These are phyloP conservation scores for Danionella dracula DNA, from an alignment of 2,797 vertebrate species.

Conservation along the genomic window DNA sequence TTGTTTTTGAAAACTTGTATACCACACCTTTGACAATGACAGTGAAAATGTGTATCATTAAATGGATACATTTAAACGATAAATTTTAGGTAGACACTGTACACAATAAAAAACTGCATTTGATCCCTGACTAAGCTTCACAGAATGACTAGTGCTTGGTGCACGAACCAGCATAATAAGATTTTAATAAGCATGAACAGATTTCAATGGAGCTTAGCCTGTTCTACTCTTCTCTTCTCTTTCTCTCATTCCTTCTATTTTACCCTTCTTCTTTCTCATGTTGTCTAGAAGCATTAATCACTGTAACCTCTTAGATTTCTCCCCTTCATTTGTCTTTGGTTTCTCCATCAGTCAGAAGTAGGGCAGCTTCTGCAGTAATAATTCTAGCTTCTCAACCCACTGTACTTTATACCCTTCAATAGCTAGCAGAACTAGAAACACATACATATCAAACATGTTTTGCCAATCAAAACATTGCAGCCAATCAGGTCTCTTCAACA, in stretches of 20 bases:
- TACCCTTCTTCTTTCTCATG: background rate
- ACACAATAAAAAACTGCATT: no score
- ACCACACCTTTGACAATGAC: no score
- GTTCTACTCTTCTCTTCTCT: background rate
- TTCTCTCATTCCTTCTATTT: background rate
- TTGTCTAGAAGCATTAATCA: slow-evolving; percentile 33
- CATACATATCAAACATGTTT: no score
- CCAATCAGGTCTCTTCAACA: no score
- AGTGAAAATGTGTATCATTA: no score
- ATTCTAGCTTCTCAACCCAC: slow-evolving; percentile 25
- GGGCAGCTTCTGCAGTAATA: slow-evolving; percentile 27
- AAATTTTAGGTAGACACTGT: no score
- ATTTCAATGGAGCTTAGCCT: slow-evolving; percentile 18
- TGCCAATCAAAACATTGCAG: no score
- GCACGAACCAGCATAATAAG: background rate
- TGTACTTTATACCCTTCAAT: background rate
- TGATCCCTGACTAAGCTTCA: no score
- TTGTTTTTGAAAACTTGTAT: no score
- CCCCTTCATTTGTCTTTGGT: slow-evolving; percentile 49
- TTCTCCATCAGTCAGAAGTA: slow-evolving; percentile 34
- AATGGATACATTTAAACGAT: no score
- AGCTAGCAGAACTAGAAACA: no score
- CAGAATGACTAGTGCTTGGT: no score
- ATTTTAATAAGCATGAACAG: background rate
- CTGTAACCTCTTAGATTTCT: slow-evolving; percentile 28